Evolutionary conservation across 2,888 invertebrate genomes (phyloP), one percentile per base, ranked within the genome.

Genomic region (Drosophila paranaensis): DNA sequence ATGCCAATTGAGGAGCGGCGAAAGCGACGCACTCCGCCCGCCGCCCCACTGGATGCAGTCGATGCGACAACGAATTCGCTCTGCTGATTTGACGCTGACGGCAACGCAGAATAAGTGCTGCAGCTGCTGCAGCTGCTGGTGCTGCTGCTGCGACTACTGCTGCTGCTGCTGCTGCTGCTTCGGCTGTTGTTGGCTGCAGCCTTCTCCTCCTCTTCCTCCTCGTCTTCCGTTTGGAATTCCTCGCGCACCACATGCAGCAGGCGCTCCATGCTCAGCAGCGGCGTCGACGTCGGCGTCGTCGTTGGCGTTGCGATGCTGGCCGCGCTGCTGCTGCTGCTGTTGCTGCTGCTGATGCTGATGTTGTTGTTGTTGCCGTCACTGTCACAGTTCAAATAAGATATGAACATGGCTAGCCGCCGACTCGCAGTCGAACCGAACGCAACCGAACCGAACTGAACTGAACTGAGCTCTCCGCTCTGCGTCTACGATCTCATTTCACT

Each of bases 1-100:
- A 91, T 91, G 65, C 92, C 91, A 77, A 92, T 88, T 42, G 91
- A 91, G 16, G 91, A 91, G 62, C 91, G 88, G 27, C 92, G 91
- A 76, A 89, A 90, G 60, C 83, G 90, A 57, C 88, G 85, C 43
- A 80, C 74, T 16, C 69, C 33, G 2, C 56, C 54, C 37, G 42
- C 20, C 45, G 50, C 37, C 46, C 60, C 61, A 46, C 37, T 65
- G 43, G 30, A 45, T 70, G 48, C 48, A 39, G 57, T 2, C 37
- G 61, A 10, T 43, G 56, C 20, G 33, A 20, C 51, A 40, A 55
- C 62, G 39, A 62, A 64, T 25, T 68, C 74, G 30, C 61, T 42
- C 37, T 43, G 76, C 30, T 75, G 70, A 53, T 62, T 60, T 16
- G 71, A 63, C 50, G 63, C 39, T 51, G 57, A 51, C 45, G 74